These are phyloP conservation scores for Heteractis magnifica DNA, from an alignment of 92 coral and sea anemone genomes.

Conservation along the genomic window DNA sequence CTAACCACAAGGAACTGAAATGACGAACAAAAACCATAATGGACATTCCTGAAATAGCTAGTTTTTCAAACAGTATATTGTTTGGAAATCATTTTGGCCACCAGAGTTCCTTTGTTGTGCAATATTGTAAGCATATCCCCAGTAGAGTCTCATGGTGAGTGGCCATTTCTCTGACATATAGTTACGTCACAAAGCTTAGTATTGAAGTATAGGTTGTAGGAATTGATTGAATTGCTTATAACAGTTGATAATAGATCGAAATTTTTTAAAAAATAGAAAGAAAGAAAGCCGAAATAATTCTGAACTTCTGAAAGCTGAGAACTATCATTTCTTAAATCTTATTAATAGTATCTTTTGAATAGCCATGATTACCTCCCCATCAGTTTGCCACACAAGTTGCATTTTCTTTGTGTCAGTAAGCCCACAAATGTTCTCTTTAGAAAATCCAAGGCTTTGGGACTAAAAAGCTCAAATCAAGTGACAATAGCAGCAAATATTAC, in stretches of 20 bases:
- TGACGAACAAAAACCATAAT: background rate
- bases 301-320: too few relatives aligned
- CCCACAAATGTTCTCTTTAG: background rate
- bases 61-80: background rate
- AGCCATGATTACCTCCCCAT: too few relatives aligned
- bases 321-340: too few relatives aligned
- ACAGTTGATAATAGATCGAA: too few relatives aligned
- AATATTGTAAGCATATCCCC: background rate
- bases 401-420: background rate
- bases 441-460: background rate
- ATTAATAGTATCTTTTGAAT: too few relatives aligned
- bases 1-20: background rate
- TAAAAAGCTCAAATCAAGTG: background rate
- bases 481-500: background rate
- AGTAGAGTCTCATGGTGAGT: background rate
- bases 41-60: conserved; percentile 3
- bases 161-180: background rate
- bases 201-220: too few relatives aligned
- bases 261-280: too few relatives aligned
- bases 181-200: background rate
- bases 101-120: background rate
- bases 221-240: too few relatives aligned
- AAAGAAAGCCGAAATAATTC: too few relatives aligned
- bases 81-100: background rate
- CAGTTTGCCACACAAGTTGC: background rate